Evolutionary conservation across 1,140 invertebrate genomes (phyloP).

Genomic region (Panonychus citri): DNA sequence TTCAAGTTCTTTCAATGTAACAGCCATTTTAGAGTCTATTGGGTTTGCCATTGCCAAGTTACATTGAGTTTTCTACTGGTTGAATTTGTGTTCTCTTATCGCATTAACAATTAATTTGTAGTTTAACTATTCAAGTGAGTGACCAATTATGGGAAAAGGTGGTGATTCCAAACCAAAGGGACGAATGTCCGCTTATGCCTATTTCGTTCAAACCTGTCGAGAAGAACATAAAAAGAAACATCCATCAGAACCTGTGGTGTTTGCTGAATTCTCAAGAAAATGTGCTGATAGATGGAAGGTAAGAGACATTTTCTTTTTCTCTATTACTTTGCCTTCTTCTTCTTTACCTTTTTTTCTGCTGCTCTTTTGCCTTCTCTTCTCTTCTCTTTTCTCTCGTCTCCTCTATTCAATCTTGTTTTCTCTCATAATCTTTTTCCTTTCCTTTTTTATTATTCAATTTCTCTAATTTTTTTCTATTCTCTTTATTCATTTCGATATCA

Average conservation of each 20-base stretch:
- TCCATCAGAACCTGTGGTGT: constrained; percentile 91
- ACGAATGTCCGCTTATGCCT: constrained; percentile 95
- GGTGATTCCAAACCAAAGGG: constrained; percentile 60
- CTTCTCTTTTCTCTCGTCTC: too few relatives aligned
- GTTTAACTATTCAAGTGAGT: too few relatives aligned
- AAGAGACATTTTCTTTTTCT: constrained; percentile 20
- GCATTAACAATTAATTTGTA: too few relatives aligned
- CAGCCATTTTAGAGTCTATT: too few relatives aligned
- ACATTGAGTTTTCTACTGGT: too few relatives aligned
- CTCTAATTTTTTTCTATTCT: not conserved
- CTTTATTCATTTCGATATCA: constrained; percentile 7
- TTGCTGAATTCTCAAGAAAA: constrained; percentile 97
- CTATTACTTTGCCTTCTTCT: not conserved
- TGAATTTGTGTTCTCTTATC: too few relatives aligned
- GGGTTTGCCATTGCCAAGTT: too few relatives aligned
- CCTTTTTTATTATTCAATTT: not conserved
- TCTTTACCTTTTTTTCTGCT: too few relatives aligned
- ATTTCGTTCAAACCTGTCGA: constrained; percentile 95
- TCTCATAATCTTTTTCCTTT: too few relatives aligned
- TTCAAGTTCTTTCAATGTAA: too few relatives aligned
- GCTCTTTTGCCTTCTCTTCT: too few relatives aligned
- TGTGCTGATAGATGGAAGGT: constrained; percentile 99
- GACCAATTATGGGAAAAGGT: constrained; percentile 23
- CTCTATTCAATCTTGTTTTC: too few relatives aligned
- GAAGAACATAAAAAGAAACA: constrained; percentile 99